These are phyloP conservation scores for Catalaphyllia jardinei DNA, from an alignment of 64 coral and sea anemone genomes.

Conservation along the genomic window DNA sequence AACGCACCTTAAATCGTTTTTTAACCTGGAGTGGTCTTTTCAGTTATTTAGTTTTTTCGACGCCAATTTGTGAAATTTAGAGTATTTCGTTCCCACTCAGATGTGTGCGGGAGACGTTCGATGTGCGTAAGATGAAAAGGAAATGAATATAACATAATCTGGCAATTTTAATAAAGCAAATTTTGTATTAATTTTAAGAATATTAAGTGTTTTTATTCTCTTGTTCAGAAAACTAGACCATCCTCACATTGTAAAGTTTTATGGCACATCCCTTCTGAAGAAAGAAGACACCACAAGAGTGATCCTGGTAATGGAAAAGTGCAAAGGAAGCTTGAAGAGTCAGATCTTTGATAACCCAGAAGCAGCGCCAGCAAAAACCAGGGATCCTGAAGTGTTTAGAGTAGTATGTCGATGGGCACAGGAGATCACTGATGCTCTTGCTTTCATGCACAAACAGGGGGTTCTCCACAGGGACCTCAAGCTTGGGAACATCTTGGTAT, in stretches of 20 bases:
- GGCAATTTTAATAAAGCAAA: background rate
- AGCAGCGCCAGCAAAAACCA: background rate
- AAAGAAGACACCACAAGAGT: background rate
- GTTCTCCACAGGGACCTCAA: slow-evolving; percentile 48
- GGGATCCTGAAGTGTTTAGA: background rate
- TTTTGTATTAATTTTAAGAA: background rate
- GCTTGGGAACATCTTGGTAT: slow-evolving; percentile 53
- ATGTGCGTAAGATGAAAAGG: background rate
- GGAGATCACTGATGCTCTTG: slow-evolving; percentile 12
- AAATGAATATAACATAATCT: background rate
- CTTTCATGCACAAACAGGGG: slow-evolving; percentile 12
- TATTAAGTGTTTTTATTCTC: background rate
- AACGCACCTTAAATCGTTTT: too few relatives aligned
- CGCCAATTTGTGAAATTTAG: background rate
- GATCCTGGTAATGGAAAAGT: slow-evolving; percentile 29
- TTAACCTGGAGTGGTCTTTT: background rate
- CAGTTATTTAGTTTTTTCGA: background rate
- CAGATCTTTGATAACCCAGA: slow-evolving; percentile 10
- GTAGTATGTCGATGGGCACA: slow-evolving; percentile 4
- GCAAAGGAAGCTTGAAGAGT: slow-evolving; percentile 15
- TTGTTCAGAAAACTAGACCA: background rate
- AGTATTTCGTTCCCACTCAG: background rate
- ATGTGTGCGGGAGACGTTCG: background rate
- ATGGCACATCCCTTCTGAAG: background rate
- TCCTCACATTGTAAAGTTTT: background rate